A percentile compares a stretch with the other conserved stretches of the same genome.
Conservation (phyloP, 2,113 vertebrate genomes). For the Mastomys coucha region DNA sequence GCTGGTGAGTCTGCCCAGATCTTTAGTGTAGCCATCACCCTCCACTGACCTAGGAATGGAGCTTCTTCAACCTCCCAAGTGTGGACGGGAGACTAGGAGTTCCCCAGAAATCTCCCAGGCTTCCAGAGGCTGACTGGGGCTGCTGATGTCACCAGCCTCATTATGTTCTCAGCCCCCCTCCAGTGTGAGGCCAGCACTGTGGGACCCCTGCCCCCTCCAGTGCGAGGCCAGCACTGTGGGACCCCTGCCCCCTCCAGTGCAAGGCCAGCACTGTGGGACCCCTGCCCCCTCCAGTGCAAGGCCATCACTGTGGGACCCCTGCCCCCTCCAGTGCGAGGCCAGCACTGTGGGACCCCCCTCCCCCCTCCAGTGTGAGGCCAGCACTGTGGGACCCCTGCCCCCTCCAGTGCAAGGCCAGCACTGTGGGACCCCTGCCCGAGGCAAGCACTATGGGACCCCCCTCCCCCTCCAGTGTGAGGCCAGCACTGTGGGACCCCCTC, state of each 20-base stretch:
- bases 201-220: neutral
- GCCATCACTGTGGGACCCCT: no score
- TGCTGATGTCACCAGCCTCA: neutral
- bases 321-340: neutral
- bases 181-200: neutral
- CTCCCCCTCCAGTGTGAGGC: no score
- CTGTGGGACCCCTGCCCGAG: no score
- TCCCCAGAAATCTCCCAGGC: neutral
- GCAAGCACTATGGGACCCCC: no score
- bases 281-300: no score
- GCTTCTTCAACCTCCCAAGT: neutral
- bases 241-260: no score
- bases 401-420: neutral
- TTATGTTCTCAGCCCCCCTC: neutral
- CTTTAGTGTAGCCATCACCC: fast-evolving
- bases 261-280: no score
- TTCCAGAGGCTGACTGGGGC: neutral
- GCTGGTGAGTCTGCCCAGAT: neutral
- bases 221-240: no score
- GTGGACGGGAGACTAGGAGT: neutral
- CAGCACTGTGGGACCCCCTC: no score
- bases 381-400: neutral
- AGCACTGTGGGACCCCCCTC: neutral
- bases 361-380: neutral
- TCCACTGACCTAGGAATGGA: neutral